A percentile compares a stretch with the other conserved stretches of the same genome.
These are phyloP conservation scores for Lethenteron camtschaticum DNA, from an alignment of 2,113 vertebrate species.

Conservation along the genomic window DNA sequence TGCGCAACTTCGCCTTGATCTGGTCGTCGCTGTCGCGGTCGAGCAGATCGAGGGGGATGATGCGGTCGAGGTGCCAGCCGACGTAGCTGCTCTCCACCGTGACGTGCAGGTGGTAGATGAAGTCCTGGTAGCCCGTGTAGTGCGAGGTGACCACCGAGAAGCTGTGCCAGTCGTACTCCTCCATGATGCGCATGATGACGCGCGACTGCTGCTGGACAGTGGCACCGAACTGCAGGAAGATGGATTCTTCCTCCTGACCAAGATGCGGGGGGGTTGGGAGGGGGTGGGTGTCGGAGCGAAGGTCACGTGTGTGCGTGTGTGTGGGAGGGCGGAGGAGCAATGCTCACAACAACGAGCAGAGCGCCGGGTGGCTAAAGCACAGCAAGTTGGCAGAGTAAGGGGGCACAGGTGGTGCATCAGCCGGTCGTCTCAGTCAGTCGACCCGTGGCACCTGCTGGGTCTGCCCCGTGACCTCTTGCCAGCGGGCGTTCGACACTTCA, in stretches of 20 bases:
- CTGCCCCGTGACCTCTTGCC: no score
- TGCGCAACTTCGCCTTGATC: conserved; percentile 45
- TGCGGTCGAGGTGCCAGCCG: conserved; percentile 70
- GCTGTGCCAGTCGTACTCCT: conserved; percentile 86
- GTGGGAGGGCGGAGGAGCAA: no score
- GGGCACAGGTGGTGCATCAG: no score
- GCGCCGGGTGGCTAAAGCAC: no score
- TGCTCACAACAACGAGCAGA: no score
- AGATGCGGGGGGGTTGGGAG: not conserved
- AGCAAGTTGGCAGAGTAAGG: no score
- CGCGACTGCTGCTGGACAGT: conserved; percentile 86
- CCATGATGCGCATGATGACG: conserved; percentile 90
- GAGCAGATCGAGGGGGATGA: conserved; percentile 75
- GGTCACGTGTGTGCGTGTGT: no score
- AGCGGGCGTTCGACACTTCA: no score
- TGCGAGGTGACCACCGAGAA: conserved; percentile 81
- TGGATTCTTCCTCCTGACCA: conserved; percentile 53
- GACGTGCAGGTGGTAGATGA: conserved; percentile 54
- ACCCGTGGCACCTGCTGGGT: no score
- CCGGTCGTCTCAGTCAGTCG: no score
- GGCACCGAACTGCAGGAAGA: conserved; percentile 78
- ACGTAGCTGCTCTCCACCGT: conserved; percentile 69
- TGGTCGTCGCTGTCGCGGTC: conserved; percentile 32
- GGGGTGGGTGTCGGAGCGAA: no score
- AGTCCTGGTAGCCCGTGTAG: conserved; percentile 63